These are phyloP conservation scores for Congeria kusceri DNA, from an alignment of 2,888 invertebrate species.

Conservation along the genomic window DNA sequence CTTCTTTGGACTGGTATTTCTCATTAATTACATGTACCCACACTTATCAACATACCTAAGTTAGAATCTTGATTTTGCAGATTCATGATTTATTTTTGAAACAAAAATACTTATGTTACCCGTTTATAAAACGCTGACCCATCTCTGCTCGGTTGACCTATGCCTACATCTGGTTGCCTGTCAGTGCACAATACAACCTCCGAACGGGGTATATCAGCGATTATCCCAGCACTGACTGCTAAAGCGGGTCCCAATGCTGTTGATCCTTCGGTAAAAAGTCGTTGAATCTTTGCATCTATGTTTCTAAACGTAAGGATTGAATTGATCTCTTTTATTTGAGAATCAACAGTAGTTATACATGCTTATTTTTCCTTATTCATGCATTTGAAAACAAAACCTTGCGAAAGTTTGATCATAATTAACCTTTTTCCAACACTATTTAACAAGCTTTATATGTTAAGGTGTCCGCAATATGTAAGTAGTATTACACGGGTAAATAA, in stretches of 20 bases:
- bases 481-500: no score
- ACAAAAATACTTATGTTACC: no score
- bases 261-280: constrained; percentile 63
- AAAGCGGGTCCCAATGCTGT: constrained; percentile 82
- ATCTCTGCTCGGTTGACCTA: constrained; percentile 60
- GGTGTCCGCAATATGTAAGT: no score
- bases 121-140: constrained; percentile 59
- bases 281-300: constrained; percentile 62
- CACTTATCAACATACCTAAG: neutral
- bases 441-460: no score
- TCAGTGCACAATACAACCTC: constrained; percentile 83
- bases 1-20: no score
- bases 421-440: no score
- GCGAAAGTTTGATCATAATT: no score
- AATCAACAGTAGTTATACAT: neutral
- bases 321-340: neutral
- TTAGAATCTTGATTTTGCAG: neutral
- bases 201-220: constrained; percentile 69
- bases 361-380: no score
- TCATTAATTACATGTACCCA: no score
- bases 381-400: neutral
- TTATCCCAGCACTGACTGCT: constrained; percentile 75
- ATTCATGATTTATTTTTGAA: no score
- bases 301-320: constrained; percentile 62
- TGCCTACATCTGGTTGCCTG: constrained; percentile 79